A percentile compares a stretch with the other conserved stretches of the same genome.
These are phyloP conservation scores for Smutsia temminckii DNA, from an alignment of 2,797 vertebrate genomes.

Conservation along the genomic window DNA sequence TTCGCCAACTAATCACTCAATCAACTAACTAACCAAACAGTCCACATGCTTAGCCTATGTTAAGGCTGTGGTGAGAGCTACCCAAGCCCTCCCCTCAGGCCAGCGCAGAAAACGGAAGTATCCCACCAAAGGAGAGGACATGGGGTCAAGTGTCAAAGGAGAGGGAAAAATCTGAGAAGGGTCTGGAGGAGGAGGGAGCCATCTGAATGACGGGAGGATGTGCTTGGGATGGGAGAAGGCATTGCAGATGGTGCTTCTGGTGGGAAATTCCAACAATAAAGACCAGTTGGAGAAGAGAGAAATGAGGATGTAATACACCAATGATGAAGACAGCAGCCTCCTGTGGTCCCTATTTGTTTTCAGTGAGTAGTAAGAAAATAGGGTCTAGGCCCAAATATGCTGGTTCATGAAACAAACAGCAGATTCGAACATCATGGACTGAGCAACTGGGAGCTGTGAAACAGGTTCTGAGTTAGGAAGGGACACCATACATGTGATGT, in stretches of 20 bases:
- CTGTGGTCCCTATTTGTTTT: background rate
- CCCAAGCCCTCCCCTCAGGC: background rate
- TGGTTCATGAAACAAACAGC: background rate
- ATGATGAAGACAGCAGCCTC: background rate
- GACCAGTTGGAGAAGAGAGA: background rate
- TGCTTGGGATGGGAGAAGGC: background rate
- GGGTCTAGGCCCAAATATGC: background rate
- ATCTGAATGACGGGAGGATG: background rate
- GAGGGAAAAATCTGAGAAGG: background rate
- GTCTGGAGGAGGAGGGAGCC: background rate
- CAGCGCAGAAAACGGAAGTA: background rate
- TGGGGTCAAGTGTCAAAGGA: background rate
- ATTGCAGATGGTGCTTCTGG: background rate
- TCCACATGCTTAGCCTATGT: background rate
- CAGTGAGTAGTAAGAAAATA: slow-evolving; percentile 19
- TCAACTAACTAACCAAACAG: background rate
- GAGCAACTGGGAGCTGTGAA: background rate
- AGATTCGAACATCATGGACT: background rate
- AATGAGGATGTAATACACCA: background rate
- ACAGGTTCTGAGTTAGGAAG: background rate
- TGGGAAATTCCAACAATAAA: slow-evolving; percentile 6
- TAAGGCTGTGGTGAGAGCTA: background rate
- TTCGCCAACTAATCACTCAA: background rate
- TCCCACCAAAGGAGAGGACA: background rate
- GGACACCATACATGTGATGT: background rate